Percentiles rank a stretch among this genome's conserved stretches.
phyloP scores from a whole-genome alignment of 1,140 invertebrate genomes.

The Drosophila obscura region DNA sequence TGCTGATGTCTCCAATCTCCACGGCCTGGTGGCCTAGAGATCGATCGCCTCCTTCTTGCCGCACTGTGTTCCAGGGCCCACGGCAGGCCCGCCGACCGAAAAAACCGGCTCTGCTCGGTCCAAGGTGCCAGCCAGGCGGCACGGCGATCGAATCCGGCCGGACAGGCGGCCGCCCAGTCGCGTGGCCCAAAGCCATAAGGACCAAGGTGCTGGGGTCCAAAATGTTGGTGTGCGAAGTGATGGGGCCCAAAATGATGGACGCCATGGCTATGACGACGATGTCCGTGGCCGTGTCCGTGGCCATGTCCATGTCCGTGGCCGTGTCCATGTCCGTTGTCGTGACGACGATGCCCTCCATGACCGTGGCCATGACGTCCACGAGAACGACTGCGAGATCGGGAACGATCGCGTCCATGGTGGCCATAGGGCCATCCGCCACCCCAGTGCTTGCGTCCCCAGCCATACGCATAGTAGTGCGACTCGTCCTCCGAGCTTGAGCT shows the following conservation, averaged over 20 bases:
- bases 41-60: conserved; percentile 41
- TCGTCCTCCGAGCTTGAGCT: conserved; percentile 21
- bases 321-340: background rate
- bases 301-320: conserved; percentile 17
- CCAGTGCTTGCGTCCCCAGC: conserved; percentile 40
- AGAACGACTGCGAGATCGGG: conserved; percentile 28
- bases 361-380: conserved; percentile 25
- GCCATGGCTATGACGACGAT: conserved; percentile 4
- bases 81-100: conserved; percentile 65
- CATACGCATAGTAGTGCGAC: conserved; percentile 11
- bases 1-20: conserved; percentile 32
- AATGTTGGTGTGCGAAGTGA: conserved; percentile 27
- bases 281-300: conserved; percentile 4
- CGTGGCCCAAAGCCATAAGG: conserved; percentile 13
- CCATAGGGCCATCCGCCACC: conserved; percentile 12
- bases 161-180: background rate
- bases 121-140: conserved; percentile 25
- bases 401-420: background rate
- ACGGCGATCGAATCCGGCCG: conserved; percentile 6
- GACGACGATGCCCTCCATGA: background rate
- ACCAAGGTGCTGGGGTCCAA: conserved; percentile 31
- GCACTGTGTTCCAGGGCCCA: conserved; percentile 40
- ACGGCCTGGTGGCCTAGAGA: conserved; percentile 29
- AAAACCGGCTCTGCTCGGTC: conserved; percentile 55
- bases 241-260: conserved; percentile 9